These are phyloP conservation scores for Diprion similis DNA, from an alignment of 1,140 invertebrate genomes.

Conservation along the genomic window DNA sequence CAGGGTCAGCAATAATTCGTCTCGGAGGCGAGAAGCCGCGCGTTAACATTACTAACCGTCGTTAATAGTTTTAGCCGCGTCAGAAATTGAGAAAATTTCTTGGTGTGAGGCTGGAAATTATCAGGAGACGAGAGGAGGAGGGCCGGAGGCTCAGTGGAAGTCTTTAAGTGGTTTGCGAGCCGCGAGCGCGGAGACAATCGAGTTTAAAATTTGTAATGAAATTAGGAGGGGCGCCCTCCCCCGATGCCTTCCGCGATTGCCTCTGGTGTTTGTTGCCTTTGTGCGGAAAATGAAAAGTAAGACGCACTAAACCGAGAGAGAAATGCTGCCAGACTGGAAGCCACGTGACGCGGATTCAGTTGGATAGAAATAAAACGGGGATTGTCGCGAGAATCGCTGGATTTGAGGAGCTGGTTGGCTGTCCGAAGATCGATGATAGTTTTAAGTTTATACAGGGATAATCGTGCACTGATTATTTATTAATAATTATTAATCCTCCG, in stretches of 20 bases:
- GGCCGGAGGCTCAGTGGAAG: background rate
- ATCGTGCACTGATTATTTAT: no score
- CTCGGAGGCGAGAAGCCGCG: no score
- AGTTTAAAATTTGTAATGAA: slow-evolving; percentile 6
- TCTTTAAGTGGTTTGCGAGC: background rate
- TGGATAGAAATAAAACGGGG: no score
- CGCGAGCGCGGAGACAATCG: slow-evolving; percentile 4
- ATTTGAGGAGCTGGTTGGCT: no score
- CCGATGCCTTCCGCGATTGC: background rate
- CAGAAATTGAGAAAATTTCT: slow-evolving; percentile 3
- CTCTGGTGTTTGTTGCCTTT: background rate
- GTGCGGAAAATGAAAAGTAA: background rate
- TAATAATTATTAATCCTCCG: no score
- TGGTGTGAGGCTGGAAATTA: background rate
- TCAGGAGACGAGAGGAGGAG: background rate
- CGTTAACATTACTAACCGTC: background rate
- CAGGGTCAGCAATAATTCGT: no score
- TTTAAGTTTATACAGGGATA: no score
- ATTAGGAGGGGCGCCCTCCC: background rate
- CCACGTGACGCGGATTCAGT: background rate
- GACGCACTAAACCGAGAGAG: background rate
- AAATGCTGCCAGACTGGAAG: background rate
- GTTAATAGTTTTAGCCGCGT: slow-evolving; percentile 1
- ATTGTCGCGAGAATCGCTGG: no score
- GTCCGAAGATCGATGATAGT: no score